Evolutionary conservation across 2,113 vertebrate species (phyloP), one percentile per base, ranked within the genome.

Genomic region (Plectropomus leopardus): DNA sequence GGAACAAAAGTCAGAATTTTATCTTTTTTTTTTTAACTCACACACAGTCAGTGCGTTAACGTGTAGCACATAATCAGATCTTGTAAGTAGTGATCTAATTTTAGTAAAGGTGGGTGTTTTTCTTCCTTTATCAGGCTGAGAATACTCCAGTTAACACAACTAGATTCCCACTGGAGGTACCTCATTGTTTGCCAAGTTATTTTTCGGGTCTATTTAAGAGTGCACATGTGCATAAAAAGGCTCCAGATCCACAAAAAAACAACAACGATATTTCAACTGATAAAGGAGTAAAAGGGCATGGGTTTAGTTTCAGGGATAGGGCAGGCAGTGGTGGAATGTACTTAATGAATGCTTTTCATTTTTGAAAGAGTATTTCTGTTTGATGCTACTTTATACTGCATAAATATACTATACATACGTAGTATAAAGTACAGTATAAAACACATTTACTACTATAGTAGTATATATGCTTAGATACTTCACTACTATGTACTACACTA

Each of bases 1-100:
- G 65, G 58, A 81, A 78, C 65, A 80, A 86, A 85, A 80, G 71
- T 83, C 66, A 82, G 47, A 82, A 36, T 78, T 69, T 34, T 59
- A n/a, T n/a, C n/a, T n/a, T 79, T 68, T 45, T 71, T 45, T 86
- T 71, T 24, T 74, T 40, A 48, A 47, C 66, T 73, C 72, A 48
- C 51, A 32, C 14, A 32, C 32, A 55, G 54, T 63, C 58, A 36
- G 47, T 8, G 11, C 44, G 58, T 70, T 84, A 67, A 82, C 15
- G 26, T 68, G 30, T 16, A 45, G 59, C 60, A 23, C 26, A 66
- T 40, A 23, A 42, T 50, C 63, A 9, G 51, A 68, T 50, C 21
- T 71, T 47, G 83, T 36, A 50, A 4, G 23, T 36, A 44, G 59
- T 82, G 58, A 86, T 86, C 47, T 66, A 61, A 83, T 85, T 77